A percentile compares a stretch with the other conserved stretches of the same genome.
Evolutionary conservation across 2,888 invertebrate species (phyloP).

Genomic region (Apotomis betuletana): DNA sequence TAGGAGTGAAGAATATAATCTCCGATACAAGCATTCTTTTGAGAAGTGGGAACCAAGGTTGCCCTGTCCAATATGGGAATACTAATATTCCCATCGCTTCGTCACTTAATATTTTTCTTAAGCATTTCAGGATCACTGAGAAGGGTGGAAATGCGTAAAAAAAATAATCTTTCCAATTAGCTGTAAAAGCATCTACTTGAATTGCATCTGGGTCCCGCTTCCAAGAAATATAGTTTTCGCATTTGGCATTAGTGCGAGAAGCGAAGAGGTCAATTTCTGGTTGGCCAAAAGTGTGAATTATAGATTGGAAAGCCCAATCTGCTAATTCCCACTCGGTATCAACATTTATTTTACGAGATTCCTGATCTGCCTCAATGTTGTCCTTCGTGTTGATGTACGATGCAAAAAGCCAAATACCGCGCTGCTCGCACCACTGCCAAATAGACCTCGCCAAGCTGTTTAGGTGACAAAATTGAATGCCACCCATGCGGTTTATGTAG

Average conservation of each 20-base stretch:
- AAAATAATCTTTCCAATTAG: too few species aligned
- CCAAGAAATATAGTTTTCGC: constrained; percentile 23
- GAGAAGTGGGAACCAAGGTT: too few species aligned
- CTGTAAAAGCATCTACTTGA: not conserved
- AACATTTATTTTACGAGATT: constrained; percentile 39
- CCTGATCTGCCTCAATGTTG: constrained; percentile 42
- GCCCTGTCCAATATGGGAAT: too few species aligned
- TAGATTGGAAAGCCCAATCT: constrained; percentile 14
- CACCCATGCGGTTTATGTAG: constrained; percentile 2
- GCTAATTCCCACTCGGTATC: constrained; percentile 40
- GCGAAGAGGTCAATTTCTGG: constrained; percentile 20
- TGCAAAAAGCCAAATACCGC: constrained; percentile 41
- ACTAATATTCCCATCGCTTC: too few species aligned
- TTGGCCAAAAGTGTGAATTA: not conserved
- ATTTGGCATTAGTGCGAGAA: not conserved
- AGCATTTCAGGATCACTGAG: too few species aligned
- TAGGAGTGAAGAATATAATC: not conserved
- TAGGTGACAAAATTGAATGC: not conserved
- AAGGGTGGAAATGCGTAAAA: too few species aligned
- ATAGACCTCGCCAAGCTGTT: constrained; percentile 9
- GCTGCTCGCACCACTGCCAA: constrained; percentile 44
- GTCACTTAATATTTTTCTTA: too few species aligned
- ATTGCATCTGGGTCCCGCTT: constrained; percentile 7
- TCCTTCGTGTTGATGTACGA: constrained; percentile 16
- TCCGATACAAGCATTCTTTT: too few species aligned